These are phyloP conservation scores for Talpa occidentalis DNA, from an alignment of 2,113 vertebrate genomes.

Conservation along the genomic window DNA sequence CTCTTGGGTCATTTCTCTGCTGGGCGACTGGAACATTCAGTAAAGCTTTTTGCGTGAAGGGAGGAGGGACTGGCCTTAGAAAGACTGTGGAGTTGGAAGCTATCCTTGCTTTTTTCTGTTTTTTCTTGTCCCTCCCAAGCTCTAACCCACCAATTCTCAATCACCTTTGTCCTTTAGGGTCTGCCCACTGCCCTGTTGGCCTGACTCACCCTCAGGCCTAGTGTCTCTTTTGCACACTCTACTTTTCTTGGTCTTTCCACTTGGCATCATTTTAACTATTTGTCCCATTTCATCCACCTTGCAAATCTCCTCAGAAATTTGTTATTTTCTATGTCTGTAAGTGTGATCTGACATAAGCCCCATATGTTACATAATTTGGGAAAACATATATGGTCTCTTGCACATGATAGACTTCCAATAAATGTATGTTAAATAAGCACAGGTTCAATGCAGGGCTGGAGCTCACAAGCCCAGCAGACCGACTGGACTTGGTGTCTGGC, in stretches of 20 bases:
- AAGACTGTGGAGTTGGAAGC: neutral
- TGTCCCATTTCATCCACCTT: neutral
- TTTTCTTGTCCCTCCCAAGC: neutral
- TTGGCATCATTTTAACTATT: neutral
- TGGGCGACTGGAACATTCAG: neutral
- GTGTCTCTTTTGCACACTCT: neutral
- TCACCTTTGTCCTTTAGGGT: neutral
- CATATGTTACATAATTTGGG: neutral
- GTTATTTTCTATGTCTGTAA: neutral
- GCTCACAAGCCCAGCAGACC: neutral
- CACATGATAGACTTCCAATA: neutral
- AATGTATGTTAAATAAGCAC: neutral
- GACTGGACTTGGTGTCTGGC: neutral
- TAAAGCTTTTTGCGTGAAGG: conserved; percentile 22
- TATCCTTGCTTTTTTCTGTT: neutral
- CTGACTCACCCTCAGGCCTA: neutral
- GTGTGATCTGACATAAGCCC: neutral
- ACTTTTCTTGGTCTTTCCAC: neutral
- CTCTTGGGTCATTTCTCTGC: conserved; percentile 64
- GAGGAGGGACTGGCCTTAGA: neutral
- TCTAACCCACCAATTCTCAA: neutral
- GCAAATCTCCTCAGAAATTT: neutral
- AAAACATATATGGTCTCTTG: neutral
- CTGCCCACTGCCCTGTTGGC: neutral
- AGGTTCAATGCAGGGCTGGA: neutral